These are phyloP conservation scores for Betta splendens DNA, from an alignment of 2,797 vertebrate genomes.

Conservation along the genomic window DNA sequence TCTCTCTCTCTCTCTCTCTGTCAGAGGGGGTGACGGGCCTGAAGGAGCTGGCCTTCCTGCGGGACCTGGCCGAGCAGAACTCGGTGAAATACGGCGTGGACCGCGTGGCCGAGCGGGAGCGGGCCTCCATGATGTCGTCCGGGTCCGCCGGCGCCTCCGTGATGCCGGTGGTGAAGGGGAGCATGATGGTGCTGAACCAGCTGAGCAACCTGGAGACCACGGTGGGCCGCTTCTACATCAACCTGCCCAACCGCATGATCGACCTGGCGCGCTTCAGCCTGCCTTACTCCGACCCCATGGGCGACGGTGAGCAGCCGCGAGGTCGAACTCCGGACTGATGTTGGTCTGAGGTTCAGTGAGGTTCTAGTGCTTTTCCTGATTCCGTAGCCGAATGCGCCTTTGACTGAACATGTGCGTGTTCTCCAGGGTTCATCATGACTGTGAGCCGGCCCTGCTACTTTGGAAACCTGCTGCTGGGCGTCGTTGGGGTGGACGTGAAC, in stretches of 20 bases:
- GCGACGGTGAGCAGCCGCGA: slow-evolving; percentile 85
- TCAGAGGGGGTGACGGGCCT: slow-evolving; percentile 95
- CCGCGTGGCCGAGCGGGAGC: slow-evolving; percentile 78
- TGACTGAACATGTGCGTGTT: too few species aligned
- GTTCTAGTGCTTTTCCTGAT: too few species aligned
- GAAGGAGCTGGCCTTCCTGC: slow-evolving; percentile 95
- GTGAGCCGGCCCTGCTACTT: slow-evolving; percentile 98
- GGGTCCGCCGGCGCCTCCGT: slow-evolving; percentile 44
- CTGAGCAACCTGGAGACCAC: slow-evolving; percentile 98
- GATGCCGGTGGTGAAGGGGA: slow-evolving; percentile 92
- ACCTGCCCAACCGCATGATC: slow-evolving; percentile 97
- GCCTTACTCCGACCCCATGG: slow-evolving; percentile 95
- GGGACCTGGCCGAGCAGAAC: slow-evolving; percentile 97
- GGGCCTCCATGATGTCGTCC: slow-evolving; percentile 49
- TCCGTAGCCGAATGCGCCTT: too few species aligned
- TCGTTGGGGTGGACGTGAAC: slow-evolving; percentile 97
- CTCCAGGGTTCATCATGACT: slow-evolving; percentile 95
- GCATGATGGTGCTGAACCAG: slow-evolving; percentile 99
- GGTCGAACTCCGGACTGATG: neutral
- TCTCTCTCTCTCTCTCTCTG: neutral
- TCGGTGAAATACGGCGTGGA: slow-evolving; percentile 92
- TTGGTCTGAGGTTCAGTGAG: neutral
- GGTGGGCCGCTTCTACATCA: slow-evolving; percentile 96
- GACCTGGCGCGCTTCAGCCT: slow-evolving; percentile 95
- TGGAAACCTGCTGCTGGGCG: slow-evolving; percentile 94